Conservation (phyloP, 64 coral and sea anemone species). For the Dendronephthya gigantea region DNA sequence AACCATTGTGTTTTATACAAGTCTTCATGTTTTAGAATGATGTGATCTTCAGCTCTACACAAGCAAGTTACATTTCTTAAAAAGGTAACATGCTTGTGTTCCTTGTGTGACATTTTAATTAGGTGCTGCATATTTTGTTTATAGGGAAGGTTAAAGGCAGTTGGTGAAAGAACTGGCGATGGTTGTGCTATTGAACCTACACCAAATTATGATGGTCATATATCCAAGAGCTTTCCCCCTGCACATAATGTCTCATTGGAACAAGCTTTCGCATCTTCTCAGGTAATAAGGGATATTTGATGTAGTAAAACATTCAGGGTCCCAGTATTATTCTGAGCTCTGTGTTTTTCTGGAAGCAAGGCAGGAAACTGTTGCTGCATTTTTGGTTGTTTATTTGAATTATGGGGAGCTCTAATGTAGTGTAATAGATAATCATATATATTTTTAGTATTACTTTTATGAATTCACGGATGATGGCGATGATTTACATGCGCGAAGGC, state of each 20-base stretch:
- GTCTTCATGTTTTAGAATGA: neutral
- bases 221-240: neutral
- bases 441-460: slow-evolving; percentile 83
- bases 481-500: slow-evolving; percentile 57
- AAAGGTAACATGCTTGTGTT: no score
- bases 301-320: no score
- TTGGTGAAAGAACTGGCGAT: neutral
- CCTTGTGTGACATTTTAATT: no score
- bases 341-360: no score
- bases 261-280: neutral
- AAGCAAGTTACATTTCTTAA: no score
- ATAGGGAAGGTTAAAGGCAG: neutral
- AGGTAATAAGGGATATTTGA: no score
- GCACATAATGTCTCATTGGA: neutral
- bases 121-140: neutral
- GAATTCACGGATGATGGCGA: slow-evolving; percentile 89
- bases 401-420: no score
- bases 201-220: slow-evolving; percentile 18
- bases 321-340: no score
- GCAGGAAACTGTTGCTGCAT: no score
- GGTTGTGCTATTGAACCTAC: neutral
- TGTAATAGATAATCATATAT: neutral
- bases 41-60: neutral
- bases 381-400: no score
- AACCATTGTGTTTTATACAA: neutral